Evolutionary conservation across 2,888 invertebrate species (phyloP).

Genomic region (Stratiomys singularior): DNA sequence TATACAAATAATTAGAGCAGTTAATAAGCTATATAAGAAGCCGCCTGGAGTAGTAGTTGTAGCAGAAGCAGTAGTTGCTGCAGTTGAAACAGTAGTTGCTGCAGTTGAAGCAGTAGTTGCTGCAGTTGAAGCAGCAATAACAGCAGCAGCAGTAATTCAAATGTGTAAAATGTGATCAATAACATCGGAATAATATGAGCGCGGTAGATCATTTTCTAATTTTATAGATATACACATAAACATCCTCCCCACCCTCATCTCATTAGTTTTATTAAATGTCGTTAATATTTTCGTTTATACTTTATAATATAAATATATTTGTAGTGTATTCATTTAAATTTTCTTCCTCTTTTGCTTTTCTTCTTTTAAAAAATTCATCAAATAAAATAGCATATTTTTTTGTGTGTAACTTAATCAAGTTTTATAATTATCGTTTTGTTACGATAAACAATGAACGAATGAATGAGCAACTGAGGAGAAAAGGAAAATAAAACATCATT

Average conservation of each 20-base stretch:
- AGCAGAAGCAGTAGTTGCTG: no score
- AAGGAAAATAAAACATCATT: no score
- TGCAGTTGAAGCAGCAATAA: no score
- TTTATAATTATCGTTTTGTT: neutral
- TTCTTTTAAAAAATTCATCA: neutral
- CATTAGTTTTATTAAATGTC: constrained; percentile 14
- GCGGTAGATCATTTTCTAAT: constrained; percentile 23
- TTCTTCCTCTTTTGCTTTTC: neutral
- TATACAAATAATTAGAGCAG: neutral
- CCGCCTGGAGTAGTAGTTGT: constrained; percentile 15
- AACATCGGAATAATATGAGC: neutral
- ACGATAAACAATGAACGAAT: neutral
- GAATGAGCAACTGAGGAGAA: neutral
- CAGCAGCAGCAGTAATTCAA: neutral
- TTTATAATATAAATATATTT: constrained; percentile 8
- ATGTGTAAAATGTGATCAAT: neutral
- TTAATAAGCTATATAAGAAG: neutral
- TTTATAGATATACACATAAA: neutral
- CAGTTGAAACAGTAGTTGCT: no score
- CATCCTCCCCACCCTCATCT: constrained; percentile 1
- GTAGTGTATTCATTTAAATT: constrained; percentile 2
- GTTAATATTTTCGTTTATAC: constrained; percentile 12
- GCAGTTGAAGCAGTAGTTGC: no score
- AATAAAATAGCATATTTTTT: neutral
- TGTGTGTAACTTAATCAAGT: neutral